Conservation (phyloP, 2,797 vertebrate species). For the Anguilla obscura region DNA sequence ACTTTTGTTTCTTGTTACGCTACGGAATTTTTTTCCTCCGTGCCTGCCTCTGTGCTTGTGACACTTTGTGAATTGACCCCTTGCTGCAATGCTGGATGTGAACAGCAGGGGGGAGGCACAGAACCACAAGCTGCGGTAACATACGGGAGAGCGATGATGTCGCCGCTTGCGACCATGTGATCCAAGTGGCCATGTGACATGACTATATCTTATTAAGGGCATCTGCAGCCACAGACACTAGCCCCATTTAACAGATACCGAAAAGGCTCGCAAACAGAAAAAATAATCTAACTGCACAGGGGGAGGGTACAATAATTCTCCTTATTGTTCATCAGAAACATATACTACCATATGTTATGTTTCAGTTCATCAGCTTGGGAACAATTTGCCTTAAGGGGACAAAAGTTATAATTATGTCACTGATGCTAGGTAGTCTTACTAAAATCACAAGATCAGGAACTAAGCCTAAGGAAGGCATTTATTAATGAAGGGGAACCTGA, state of each 20-base stretch:
- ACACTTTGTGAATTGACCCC: conserved; percentile 30
- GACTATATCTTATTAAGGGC: conserved; percentile 66
- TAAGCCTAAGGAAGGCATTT: not conserved
- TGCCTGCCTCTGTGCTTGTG: conserved; percentile 9
- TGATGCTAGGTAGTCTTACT: not conserved
- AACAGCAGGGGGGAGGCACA: conserved; percentile 35
- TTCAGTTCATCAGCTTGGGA: not conserved
- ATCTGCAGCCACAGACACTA: conserved; percentile 70
- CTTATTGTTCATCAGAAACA: not conserved
- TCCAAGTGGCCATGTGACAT: conserved; percentile 19
- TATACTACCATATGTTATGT: not conserved
- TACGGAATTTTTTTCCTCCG: not conserved
- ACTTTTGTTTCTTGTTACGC: conserved; percentile 5
- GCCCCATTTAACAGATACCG: conserved; percentile 66
- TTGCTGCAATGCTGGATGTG: conserved; percentile 3
- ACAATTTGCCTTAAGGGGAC: not conserved
- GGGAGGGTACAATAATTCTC: not conserved
- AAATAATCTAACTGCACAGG: not conserved
- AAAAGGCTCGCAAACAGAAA: conserved; percentile 29
- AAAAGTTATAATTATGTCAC: not conserved
- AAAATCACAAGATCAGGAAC: not conserved
- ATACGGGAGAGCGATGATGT: conserved; percentile 62
- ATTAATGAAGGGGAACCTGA: not conserved
- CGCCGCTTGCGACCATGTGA: conserved; percentile 39
- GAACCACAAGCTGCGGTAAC: conserved; percentile 70